Percentiles rank a stretch among this genome's conserved stretches.
These are phyloP conservation scores for Stenopsyche tienmushanensis DNA, from an alignment of 1,140 invertebrate species.

Conservation along the genomic window DNA sequence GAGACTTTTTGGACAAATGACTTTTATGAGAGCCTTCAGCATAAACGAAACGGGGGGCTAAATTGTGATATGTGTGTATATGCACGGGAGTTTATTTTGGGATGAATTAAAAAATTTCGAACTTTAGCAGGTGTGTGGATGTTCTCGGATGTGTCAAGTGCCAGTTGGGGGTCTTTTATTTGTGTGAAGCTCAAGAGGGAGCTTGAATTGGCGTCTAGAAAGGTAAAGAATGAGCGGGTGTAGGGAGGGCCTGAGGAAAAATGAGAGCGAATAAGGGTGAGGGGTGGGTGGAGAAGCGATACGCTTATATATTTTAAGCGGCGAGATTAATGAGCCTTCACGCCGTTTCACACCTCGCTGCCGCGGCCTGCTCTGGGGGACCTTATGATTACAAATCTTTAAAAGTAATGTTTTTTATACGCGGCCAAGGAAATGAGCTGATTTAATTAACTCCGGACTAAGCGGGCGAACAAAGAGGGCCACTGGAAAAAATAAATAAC, in stretches of 20 bases:
- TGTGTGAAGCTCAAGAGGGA: too few species aligned
- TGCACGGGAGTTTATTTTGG: too few species aligned
- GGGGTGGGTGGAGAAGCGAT: neutral
- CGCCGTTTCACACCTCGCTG: conserved; percentile 13
- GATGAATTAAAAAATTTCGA: too few species aligned
- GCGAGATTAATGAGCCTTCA: conserved; percentile 20
- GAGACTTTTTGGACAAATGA: too few species aligned
- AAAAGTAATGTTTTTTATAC: conserved; percentile 22
- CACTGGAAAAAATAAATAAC: neutral
- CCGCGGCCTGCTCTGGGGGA: conserved; percentile 9
- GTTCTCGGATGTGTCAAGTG: neutral
- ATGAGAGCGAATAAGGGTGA: neutral
- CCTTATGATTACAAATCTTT: conserved; percentile 24
- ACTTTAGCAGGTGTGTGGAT: too few species aligned
- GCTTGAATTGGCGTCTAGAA: too few species aligned
- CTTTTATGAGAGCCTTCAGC: too few species aligned
- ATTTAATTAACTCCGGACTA: conserved; percentile 11
- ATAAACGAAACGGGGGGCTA: too few species aligned
- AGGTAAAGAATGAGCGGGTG: too few species aligned
- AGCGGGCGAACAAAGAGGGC: neutral
- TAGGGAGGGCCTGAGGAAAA: too few species aligned
- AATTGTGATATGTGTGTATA: too few species aligned
- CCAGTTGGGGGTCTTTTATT: too few species aligned
- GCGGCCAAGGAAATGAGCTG: conserved; percentile 3
- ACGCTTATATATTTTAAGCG: conserved; percentile 19